A percentile compares a stretch with the other conserved stretches of the same genome.
Evolutionary conservation across 2,888 invertebrate species (phyloP).

Genomic region (Drosophila atroscutellata): DNA sequence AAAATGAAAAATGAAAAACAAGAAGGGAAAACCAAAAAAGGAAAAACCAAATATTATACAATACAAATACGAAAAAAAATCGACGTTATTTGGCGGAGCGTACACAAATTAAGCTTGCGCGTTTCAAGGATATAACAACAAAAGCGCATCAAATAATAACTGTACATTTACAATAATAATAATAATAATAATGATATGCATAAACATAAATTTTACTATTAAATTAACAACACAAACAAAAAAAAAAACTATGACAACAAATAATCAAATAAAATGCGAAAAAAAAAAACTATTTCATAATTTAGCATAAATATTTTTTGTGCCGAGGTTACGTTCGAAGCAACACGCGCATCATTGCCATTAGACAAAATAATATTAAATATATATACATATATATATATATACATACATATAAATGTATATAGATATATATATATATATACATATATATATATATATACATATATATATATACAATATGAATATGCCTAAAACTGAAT

Average conservation of each 20-base stretch:
- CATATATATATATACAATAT: constrained; percentile 31
- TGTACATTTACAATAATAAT: constrained; percentile 69
- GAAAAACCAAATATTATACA: constrained; percentile 59
- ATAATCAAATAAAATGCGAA: constrained; percentile 44
- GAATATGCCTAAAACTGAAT: constrained; percentile 53
- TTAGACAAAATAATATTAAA: constrained; percentile 74
- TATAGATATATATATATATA: constrained; percentile 33
- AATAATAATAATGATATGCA: constrained; percentile 44
- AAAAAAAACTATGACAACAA: constrained; percentile 27
- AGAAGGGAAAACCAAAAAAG: neutral
- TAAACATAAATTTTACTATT: constrained; percentile 54
- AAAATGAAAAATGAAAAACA: constrained; percentile 38
- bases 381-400: constrained; percentile 43
- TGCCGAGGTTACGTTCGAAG: constrained; percentile 77
- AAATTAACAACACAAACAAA: constrained; percentile 13
- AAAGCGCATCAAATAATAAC: constrained; percentile 34
- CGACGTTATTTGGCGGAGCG: constrained; percentile 52
- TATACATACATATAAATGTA: constrained; percentile 17
- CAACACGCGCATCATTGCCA: constrained; percentile 82
- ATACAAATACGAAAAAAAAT: constrained; percentile 23
- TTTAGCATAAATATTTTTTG: constrained; percentile 73
- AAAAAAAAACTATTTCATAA: constrained; percentile 59
- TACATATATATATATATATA: constrained; percentile 27
- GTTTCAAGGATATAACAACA: constrained; percentile 52
- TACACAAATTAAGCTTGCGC: constrained; percentile 67